Evolutionary conservation across 2,888 invertebrate species (phyloP), one percentile per base, ranked within the genome.

Genomic region (Nasonia oneida): DNA sequence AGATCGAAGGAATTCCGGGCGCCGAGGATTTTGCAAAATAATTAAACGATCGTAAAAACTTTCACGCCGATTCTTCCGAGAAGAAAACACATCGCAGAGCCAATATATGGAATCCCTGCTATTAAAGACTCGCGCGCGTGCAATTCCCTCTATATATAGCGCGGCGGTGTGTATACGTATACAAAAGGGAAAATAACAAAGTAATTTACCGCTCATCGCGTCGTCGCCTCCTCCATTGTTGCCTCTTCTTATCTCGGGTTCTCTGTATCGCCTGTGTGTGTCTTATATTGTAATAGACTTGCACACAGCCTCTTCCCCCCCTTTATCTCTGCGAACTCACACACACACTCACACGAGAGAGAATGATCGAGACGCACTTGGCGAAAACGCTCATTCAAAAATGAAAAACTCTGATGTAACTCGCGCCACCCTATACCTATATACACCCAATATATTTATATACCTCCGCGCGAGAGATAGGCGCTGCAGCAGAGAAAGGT

Each of bases 151-250:
- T 70, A 42, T 61, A 61, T 42, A 84, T 84, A 50, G 61, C 64
- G 29, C 47, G 29, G 29, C 29, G 29, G 18, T 47, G 15, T 10
- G 29, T 23, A 57, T 33, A 12, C 14, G 29, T 1, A 12, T n/a
- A 73, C 33, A 8, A 53, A 39, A 53, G 4, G 47, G 64, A 82
- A 82, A 82, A 82, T 61, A 39, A 53, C 67, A 47, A 47, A 67
- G 67, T 82, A 82, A 82, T 82, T 82, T 82, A 82, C 75, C 75
- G 82, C 75, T 82, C 82, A 75, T 82, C 75, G 82, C 75, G 23
- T 82, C 75, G 23, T 82, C 67, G n/a, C 47, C 47, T 81, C 57
- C 76, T 67, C 79, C 67, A 85, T 82, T 79, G 85, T 82, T 82
- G 37, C 74, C 33, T 47, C 39, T 82, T 81, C 85, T 85, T 85